Conservation (phyloP, 2,888 invertebrate genomes). For the Apeira syringaria region DNA sequence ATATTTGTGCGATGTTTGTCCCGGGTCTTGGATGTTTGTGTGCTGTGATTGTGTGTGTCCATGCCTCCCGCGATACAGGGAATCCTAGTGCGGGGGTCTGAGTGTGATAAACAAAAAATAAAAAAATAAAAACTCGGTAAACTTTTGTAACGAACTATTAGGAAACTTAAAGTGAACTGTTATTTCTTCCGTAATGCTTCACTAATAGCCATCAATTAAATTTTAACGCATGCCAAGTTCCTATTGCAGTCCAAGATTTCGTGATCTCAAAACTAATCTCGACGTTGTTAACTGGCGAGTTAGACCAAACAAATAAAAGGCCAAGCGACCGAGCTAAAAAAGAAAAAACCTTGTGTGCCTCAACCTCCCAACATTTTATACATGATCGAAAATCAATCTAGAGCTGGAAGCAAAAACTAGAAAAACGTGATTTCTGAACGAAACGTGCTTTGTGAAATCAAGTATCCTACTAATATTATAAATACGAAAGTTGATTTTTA, state of each 20-base stretch:
- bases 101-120: too few relatives aligned
- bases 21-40: too few relatives aligned
- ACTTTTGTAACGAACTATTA: not conserved
- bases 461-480: too few relatives aligned
- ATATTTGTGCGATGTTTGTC: too few relatives aligned
- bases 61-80: too few relatives aligned
- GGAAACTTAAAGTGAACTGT: not conserved
- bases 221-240: too few relatives aligned
- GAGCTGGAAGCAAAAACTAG: constrained; percentile 8
- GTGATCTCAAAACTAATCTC: not conserved
- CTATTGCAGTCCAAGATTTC: too few relatives aligned
- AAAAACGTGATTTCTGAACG: constrained; percentile 17
- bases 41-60: too few relatives aligned
- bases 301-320: not conserved
- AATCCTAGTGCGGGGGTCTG: too few relatives aligned
- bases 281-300: not conserved
- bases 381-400: constrained; percentile 3
- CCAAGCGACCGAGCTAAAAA: not conserved
- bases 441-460: constrained; percentile 33
- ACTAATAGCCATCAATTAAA: not conserved
- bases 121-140: not conserved
- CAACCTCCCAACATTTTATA: too few relatives aligned
- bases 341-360: too few relatives aligned
- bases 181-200: constrained; percentile 7
- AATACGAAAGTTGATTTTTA: too few relatives aligned